Evolutionary conservation across 2,113 vertebrate species (phyloP).

Genomic region (Rousettus leschenaultii): DNA sequence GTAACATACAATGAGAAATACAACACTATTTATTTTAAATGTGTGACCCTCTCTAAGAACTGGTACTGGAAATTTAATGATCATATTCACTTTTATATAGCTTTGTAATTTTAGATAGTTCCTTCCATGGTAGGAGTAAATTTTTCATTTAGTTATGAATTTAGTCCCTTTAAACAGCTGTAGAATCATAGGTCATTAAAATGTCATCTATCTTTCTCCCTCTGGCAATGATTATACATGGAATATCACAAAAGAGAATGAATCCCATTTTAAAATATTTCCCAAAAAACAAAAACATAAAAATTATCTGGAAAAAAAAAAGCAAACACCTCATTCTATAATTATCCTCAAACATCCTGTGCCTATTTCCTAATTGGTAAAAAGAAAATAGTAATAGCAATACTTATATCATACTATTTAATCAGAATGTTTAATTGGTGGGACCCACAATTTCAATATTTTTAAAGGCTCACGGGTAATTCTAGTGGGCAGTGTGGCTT

Average conservation of each 20-base stretch:
- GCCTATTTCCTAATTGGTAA: neutral
- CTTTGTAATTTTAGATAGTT: constrained; percentile 20
- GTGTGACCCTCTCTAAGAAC: neutral
- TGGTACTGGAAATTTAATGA: neutral
- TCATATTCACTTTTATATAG: neutral
- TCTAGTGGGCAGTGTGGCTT: neutral
- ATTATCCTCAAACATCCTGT: neutral
- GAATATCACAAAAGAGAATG: neutral
- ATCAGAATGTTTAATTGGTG: neutral
- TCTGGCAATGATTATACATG: neutral
- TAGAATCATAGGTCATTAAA: neutral
- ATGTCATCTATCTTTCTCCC: neutral
- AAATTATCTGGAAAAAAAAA: neutral
- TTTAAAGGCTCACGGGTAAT: neutral
- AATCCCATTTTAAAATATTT: neutral
- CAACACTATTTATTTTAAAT: neutral
- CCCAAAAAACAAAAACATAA: neutral
- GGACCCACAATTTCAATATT: neutral
- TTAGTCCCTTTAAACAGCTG: neutral
- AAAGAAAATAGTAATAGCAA: neutral
- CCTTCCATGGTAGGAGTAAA: neutral
- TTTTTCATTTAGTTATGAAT: neutral
- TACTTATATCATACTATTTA: neutral
- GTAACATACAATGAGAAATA: neutral
- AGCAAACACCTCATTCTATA: neutral